These are phyloP conservation scores for Caenorhabditis auriculariae DNA, from an alignment of 2,888 invertebrate species.

Conservation along the genomic window DNA sequence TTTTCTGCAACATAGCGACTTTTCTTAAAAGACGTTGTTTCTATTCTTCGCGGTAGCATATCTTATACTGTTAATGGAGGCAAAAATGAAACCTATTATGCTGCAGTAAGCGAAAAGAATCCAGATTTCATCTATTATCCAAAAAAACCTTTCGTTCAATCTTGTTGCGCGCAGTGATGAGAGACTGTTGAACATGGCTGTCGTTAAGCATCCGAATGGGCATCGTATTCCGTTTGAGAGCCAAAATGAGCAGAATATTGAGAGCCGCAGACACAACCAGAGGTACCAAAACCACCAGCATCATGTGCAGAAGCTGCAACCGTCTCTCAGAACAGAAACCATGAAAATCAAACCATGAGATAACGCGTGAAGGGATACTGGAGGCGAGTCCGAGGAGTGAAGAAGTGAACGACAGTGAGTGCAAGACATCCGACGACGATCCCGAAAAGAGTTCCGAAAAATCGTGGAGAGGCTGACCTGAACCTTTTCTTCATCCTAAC, in stretches of 20 bases:
- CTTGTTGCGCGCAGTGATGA: constrained; percentile 17
- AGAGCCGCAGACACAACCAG: constrained; percentile 30
- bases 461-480: constrained; percentile 31
- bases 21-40: too few relatives aligned
- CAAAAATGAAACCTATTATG: too few relatives aligned
- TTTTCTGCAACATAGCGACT: too few relatives aligned
- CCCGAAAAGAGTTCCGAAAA: constrained; percentile 24
- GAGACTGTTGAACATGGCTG: constrained; percentile 18
- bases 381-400: constrained; percentile 12
- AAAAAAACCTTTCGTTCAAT: constrained; percentile 22
- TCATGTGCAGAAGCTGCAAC: constrained; percentile 32
- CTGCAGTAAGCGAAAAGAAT: too few relatives aligned
- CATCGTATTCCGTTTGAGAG: constrained; percentile 37
- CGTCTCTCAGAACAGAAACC: background rate
- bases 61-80: too few relatives aligned
- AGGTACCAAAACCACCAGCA: constrained; percentile 36
- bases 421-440: constrained; percentile 27
- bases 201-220: constrained; percentile 27
- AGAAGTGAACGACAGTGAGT: constrained; percentile 30
- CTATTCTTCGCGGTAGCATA: too few relatives aligned
- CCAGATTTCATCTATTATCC: too few relatives aligned
- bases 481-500: background rate
- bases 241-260: constrained; percentile 37
- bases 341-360: constrained; percentile 14
- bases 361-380: constrained; percentile 13